These are phyloP conservation scores for Stenoptilia bipunctidactyla DNA, from an alignment of 2,888 invertebrate genomes.

Conservation along the genomic window DNA sequence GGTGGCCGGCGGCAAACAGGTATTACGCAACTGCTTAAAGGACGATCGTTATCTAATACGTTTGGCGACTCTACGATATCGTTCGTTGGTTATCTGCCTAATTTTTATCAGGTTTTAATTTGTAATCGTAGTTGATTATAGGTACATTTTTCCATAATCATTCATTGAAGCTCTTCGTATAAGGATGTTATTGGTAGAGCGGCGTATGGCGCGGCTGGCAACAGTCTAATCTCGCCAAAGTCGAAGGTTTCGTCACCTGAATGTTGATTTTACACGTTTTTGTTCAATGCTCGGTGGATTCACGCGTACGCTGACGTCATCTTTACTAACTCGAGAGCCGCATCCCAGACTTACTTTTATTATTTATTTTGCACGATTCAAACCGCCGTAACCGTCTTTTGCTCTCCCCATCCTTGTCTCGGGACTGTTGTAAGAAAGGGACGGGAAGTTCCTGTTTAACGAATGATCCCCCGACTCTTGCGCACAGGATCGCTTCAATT, in stretches of 20 bases:
- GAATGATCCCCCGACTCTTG: conserved; percentile 8
- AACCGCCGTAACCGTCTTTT: conserved; percentile 59
- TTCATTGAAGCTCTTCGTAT: too few species aligned
- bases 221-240: too few species aligned
- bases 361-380: conserved; percentile 57
- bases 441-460: conserved; percentile 42
- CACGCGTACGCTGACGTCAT: conserved; percentile 49
- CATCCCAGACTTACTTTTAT: conserved; percentile 34
- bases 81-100: too few species aligned
- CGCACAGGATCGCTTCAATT: background rate
- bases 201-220: too few species aligned
- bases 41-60: conserved; percentile 17
- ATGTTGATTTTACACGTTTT: too few species aligned
- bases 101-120: too few species aligned
- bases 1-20: conserved; percentile 71
- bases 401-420: conserved; percentile 38
- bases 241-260: too few species aligned
- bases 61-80: background rate
- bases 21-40: conserved; percentile 21
- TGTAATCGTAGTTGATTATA: too few species aligned
- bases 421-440: conserved; percentile 24
- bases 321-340: conserved; percentile 24
- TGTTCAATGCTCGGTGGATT: too few species aligned
- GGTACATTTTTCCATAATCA: too few species aligned
- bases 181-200: too few species aligned